phyloP scores from a whole-genome alignment of 2,888 invertebrate species.

The Dryobotodes eremita region DNA sequence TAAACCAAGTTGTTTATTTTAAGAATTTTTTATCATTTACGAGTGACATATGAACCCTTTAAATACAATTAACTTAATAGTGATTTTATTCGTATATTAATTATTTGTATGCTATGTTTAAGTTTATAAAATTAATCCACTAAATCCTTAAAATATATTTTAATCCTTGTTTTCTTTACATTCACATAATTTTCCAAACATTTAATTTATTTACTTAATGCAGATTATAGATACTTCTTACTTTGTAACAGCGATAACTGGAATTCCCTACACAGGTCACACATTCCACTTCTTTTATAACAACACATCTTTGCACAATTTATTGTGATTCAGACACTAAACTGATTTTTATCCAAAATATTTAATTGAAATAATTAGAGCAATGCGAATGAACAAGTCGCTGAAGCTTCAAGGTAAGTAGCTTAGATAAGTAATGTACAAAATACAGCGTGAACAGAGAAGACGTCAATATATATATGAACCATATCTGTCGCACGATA shows the following conservation, averaged over 20 bases:
- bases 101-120: neutral
- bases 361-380: conserved; percentile 75
- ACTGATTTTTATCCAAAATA: conserved; percentile 57
- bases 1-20: neutral
- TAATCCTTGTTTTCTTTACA: neutral
- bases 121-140: neutral
- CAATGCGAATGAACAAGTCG: conserved; percentile 78
- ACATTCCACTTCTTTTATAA: conserved; percentile 87
- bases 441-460: conserved; percentile 84
- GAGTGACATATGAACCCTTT: neutral
- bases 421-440: conserved; percentile 89
- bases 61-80: neutral
- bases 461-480: conserved; percentile 89
- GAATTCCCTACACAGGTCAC: conserved; percentile 87
- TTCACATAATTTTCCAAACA: neutral
- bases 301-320: conserved; percentile 86
- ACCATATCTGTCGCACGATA: conserved; percentile 86
- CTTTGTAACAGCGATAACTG: conserved; percentile 86
- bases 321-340: conserved; percentile 47
- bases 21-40: neutral
- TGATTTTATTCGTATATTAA: neutral
- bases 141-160: neutral
- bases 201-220: conserved; percentile 8
- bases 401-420: conserved; percentile 88
- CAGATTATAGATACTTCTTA: conserved; percentile 74